A percentile compares a stretch with the other conserved stretches of the same genome.
phyloP scores from a whole-genome alignment of 2,113 vertebrate genomes.

The Catharus bicknelli region DNA sequence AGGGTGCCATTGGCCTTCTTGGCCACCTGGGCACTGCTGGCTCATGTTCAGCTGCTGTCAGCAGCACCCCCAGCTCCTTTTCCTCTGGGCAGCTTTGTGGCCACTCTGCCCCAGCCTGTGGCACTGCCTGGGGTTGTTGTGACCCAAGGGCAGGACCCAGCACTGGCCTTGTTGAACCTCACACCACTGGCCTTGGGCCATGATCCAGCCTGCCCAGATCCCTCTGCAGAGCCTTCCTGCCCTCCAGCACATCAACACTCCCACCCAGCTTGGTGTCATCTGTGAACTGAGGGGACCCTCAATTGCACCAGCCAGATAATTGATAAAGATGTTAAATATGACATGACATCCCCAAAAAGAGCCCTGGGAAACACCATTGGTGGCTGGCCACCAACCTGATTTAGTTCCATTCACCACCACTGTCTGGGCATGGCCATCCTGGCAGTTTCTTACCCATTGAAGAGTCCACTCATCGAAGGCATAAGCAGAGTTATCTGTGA shows the following conservation, averaged over 20 bases:
- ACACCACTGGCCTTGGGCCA: neutral
- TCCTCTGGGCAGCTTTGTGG: neutral
- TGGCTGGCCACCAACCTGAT: neutral
- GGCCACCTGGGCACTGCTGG: neutral
- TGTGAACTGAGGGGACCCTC: neutral
- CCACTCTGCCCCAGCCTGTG: neutral
- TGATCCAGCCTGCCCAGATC: neutral
- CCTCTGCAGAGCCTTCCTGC: neutral
- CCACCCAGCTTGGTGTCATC: no score
- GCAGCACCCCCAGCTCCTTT: neutral
- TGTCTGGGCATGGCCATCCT: fast-evolving
- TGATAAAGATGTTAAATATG: neutral
- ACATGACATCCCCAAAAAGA: neutral
- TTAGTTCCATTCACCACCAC: neutral
- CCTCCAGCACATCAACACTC: neutral
- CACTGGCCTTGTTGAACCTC: no score
- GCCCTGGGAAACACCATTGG: neutral
- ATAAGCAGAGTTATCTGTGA: neutral
- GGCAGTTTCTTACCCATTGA: fast-evolving
- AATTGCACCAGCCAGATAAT: neutral
- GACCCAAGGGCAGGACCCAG: no score
- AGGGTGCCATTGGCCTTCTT: neutral
- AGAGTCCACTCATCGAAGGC: neutral
- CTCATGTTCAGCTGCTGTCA: neutral
- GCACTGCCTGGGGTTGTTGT: neutral